Evolutionary conservation across 2,888 invertebrate genomes (phyloP), one percentile per base, ranked within the genome.

Genomic region (Nymphalis polychloros): DNA sequence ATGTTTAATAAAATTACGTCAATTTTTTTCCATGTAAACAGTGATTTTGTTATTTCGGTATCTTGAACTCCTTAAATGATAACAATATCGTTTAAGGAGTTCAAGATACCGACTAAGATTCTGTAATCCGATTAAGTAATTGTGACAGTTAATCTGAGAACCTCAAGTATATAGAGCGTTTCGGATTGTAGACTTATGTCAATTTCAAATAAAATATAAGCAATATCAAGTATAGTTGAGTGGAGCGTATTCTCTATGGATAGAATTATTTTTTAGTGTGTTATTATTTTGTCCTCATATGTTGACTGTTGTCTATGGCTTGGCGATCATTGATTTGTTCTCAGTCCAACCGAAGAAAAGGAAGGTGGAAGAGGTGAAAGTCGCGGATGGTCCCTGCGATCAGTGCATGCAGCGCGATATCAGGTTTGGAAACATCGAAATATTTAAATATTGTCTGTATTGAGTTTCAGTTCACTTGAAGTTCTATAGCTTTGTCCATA

Each of bases 241-340:
- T 41, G 13, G 4, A 52, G 8, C 6, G 8, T 52, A 52, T 23
- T 23, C 17, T 31, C 27, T 7, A n/a, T 55, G 27, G 17, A 1
- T 55, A 52, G 8, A 52, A 55, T 31, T 55, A 31, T 8, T 27
- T 0, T 27, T 27, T 6, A 55, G 2, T 7, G 16, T 31, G 17
- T 53, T 17, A 17, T 27, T 53, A 53, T 53, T 53, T 53, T 23
- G 8, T 23, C 8, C 65, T 31, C 27, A 74, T 66, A 52, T 66
- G 70, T 67, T 65, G 62, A 59, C 49, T 72, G 53, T 67, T 76
- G 74, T 82, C 74, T 83, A 81, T 84, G 81, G 91, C 90, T 88
- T 82, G 80, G 90, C 89, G 89, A 83, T 85, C 78, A 81, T 89
- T 85, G 80, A 81, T 85, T 84, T 91, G 90, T 90, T 89, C 88